Percentiles rank a stretch among this genome's conserved stretches.
phyloP scores from a whole-genome alignment of 2,888 invertebrate genomes.

The Tricholauxania praeusta region DNA sequence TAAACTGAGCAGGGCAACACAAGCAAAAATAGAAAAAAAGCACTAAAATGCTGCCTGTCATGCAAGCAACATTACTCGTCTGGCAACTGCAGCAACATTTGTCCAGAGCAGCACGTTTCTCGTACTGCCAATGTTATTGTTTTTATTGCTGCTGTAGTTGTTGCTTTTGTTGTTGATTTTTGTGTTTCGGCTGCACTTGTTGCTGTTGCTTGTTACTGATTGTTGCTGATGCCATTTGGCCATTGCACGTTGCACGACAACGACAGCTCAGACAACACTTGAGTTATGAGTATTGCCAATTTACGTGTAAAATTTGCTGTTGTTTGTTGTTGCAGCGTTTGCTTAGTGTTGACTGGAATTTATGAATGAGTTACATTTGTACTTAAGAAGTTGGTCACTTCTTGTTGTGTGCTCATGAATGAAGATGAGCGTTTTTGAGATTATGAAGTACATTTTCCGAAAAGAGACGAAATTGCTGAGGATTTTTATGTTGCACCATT shows the following conservation, averaged over 20 bases:
- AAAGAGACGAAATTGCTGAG: too few relatives aligned
- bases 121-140: background rate
- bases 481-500: too few relatives aligned
- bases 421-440: background rate
- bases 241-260: background rate
- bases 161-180: background rate
- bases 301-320: slow-evolving; percentile 8
- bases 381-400: background rate
- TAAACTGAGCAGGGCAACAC: slow-evolving; percentile 30
- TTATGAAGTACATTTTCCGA: too few relatives aligned
- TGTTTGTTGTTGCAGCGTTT: too few relatives aligned
- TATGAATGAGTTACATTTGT: slow-evolving; percentile 1
- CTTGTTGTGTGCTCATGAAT: slow-evolving; percentile 17
- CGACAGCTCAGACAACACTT: slow-evolving; percentile 15
- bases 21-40: background rate
- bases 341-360: background rate
- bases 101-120: slow-evolving; percentile 17
- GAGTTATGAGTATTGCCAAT: slow-evolving; percentile 18
- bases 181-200: too few relatives aligned
- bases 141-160: slow-evolving; percentile 15
- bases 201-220: too few relatives aligned
- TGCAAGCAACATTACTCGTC: background rate
- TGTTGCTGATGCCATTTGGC: too few relatives aligned
- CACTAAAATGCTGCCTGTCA: background rate
- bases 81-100: slow-evolving; percentile 6